Evolutionary conservation across 1,140 invertebrate species (phyloP).

Genomic region (Drosophila kanapiae): DNA sequence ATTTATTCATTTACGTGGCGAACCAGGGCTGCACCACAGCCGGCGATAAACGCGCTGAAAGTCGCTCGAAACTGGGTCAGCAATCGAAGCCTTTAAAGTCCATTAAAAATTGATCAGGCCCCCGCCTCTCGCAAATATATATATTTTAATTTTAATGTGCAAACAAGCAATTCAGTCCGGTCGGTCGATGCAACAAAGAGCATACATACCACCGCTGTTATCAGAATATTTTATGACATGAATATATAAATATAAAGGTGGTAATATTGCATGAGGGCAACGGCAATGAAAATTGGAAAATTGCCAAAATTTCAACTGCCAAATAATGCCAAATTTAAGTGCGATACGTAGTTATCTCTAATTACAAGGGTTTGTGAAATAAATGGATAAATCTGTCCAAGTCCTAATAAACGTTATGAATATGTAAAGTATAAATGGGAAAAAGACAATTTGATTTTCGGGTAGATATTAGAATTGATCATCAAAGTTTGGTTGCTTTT

Average conservation of each 20-base stretch:
- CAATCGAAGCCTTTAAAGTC: conserved; percentile 46
- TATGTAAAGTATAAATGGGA: neutral
- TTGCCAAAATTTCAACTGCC: conserved; percentile 4
- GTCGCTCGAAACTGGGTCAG: conserved; percentile 50
- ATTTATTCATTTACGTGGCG: conserved; percentile 72
- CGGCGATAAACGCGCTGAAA: conserved; percentile 33
- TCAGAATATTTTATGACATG: conserved; percentile 15
- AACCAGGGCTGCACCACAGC: conserved; percentile 58
- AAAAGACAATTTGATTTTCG: neutral
- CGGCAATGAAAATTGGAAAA: neutral
- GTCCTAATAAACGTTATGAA: neutral
- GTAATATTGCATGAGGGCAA: neutral
- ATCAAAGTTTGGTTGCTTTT: too few species aligned
- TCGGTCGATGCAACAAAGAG: conserved; percentile 11
- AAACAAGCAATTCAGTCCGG: conserved; percentile 19
- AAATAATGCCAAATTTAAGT: neutral
- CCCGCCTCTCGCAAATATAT: conserved; percentile 7
- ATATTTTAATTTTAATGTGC: conserved; percentile 41
- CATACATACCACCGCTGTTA: conserved; percentile 3
- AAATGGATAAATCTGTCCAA: neutral
- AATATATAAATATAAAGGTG: conserved; percentile 2
- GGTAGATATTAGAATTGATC: neutral
- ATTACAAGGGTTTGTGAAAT: neutral
- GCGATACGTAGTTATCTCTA: neutral
- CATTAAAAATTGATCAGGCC: conserved; percentile 48